Base-by-base conservation (phyloP, 1,140 invertebrate genomes). In the Lordiphosa clarofinis region DNA sequence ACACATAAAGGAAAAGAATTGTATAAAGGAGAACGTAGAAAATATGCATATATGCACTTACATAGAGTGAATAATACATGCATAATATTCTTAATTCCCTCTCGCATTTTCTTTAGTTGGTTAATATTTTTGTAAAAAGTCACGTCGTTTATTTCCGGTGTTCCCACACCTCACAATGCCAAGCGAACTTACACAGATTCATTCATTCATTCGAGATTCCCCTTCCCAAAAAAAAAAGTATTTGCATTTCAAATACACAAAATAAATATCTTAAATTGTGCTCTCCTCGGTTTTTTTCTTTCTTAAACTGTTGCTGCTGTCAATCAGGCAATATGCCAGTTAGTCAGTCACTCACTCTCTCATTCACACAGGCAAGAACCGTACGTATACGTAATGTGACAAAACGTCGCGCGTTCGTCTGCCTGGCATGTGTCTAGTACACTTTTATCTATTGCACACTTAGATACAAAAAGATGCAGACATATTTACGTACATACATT, bases 91-190 rank as follows among this genome's bases (percentile, higher is more conserved):
- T 53, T 71, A 81, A 71, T 84, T 71, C 49, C 35, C 48, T 12
- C 33, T 52, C 33, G 49, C 44, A 50, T 40, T 49, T 35, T 62
- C 37, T 38, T 55, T 72, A 64, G 69, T 71, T 69, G 50, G 66
- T 63, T 86, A 60, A 74, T 67, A 81, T 73, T 73, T 82, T 76
- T 54, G 66, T 78, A 56, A 79, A 88, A 87, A 88, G 86, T 88
- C 86, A 88, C 86, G 86, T 88, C 86, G 86, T 84, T 88, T 78
- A 87, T 75, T 87, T 88, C 86, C 86, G 86, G 86, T 79, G 67
- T 21, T 31, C 9, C 52, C 50, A 39, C 54, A 13, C 12, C 8
- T 8, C 31, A 82, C 46, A 81, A 63, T 81, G 76, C 76, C 76
- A 81, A 74, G 76, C 68, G 42, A 84, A 81, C 68, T 84, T 84